Base-by-base conservation (phyloP, 2,797 vertebrate species). In the Rhynchonycteris naso region DNA sequence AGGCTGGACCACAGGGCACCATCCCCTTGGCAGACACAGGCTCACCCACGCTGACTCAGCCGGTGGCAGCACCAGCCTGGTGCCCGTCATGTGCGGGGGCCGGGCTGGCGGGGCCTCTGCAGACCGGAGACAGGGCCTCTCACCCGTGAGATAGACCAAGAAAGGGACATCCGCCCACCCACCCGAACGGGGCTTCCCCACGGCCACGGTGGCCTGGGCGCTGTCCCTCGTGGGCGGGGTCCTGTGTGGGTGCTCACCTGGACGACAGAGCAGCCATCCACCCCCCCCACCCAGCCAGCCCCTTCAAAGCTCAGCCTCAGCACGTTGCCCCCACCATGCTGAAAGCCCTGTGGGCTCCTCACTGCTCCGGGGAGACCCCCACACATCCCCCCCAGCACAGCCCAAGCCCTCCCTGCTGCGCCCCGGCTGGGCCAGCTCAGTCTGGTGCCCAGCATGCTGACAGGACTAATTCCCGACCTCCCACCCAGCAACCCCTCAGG, bases 141-240 rank as follows among this genome's bases (percentile, higher is more conserved):
- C 33, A 9, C 61, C 66, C 2, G 1, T 76, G 72, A 94, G 26
- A 65, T 79, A 93, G 92, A 63, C 24, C 0, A 4, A 86, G 78
- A 90, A 19, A 2, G 3, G 28, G 72, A 35, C 10, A 2, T 9
- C 54, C 11, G 50, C 52, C 78, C 3, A 0, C 78, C 83, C 3
- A 0, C 78, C 0, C 26, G 6, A 33, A 69, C 0, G 50, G 96
- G 74, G 30, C 65, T 83, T 86, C 88, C 90, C 94, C 76, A 0
- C 5, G 22, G 15, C 52, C 9, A 1, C 7, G 0, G 26, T 21
- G 52, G 65, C 24, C 0, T 0, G 65, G 52, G 56, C 0, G 0
- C 33, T 28, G 26, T 61, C 66, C 28, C 19, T 18, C 76, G 16
- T 30, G 38, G 59, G 8, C 3, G 28, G 2, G n/a, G 61, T 21